Evolutionary conservation across 2,888 invertebrate genomes (phyloP).

Genomic region (Itoplectis maculator): DNA sequence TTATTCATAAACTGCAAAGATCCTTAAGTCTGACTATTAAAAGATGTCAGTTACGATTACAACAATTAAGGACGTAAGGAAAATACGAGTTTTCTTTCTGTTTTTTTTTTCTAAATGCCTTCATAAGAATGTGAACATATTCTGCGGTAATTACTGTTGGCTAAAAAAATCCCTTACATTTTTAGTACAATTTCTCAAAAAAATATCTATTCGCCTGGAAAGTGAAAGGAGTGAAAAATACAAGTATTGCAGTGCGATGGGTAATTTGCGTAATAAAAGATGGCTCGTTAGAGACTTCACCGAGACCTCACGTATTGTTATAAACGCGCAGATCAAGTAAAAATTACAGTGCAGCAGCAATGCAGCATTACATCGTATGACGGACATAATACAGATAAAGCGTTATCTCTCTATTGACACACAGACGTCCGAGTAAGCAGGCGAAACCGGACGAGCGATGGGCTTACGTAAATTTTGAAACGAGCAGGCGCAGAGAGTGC

Average conservation of each 20-base stretch:
- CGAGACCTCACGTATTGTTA: conserved; percentile 75
- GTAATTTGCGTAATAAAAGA: conserved; percentile 67
- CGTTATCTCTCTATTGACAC: conserved; percentile 62
- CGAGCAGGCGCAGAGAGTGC: conserved; percentile 46
- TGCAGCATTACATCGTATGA: conserved; percentile 49
- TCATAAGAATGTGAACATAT: not conserved
- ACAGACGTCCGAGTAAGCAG: conserved; percentile 45
- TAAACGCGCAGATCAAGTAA: conserved; percentile 72
- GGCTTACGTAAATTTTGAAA: conserved; percentile 69
- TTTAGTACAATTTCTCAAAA: not conserved
- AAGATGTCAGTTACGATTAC: not conserved
- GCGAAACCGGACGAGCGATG: conserved; percentile 57
- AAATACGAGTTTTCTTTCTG: not conserved
- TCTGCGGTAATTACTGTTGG: not conserved
- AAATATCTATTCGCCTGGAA: not conserved
- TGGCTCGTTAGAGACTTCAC: conserved; percentile 75
- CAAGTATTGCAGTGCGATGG: no score
- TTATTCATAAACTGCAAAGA: not conserved
- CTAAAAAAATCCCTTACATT: not conserved
- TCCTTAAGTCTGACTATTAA: not conserved
- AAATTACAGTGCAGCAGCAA: conserved; percentile 63
- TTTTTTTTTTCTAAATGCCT: not conserved
- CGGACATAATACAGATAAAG: conserved; percentile 62
- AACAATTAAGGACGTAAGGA: not conserved
- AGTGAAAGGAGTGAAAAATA: conserved; percentile 57